Base-by-base conservation (phyloP, 2,797 vertebrate genomes). In the Hephaestus fuliginosus region DNA sequence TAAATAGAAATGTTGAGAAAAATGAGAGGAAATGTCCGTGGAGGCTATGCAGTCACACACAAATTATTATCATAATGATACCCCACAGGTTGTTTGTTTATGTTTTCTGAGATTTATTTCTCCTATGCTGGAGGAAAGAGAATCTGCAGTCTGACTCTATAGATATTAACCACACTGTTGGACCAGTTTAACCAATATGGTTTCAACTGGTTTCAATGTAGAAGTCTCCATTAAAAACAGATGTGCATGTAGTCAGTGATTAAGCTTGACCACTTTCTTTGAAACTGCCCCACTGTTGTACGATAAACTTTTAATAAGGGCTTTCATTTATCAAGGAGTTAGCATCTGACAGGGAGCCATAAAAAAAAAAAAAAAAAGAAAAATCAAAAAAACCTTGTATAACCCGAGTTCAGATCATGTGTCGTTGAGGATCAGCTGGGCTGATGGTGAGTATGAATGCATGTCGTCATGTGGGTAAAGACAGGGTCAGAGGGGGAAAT, bases 1-100 rank as follows among this genome's bases (percentile, higher is more conserved):
- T 89, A 92, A 91, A 91, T 91, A 91, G 56, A 86, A 88, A 85
- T 70, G 78, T 76, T 69, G 72, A 88, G 88, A 90, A 81, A 81
- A 88, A 87, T 62, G 83, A 84, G 76, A 85, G 74, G 64, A 84
- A 72, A 71, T 49, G 70, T 80, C 83, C 22, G 20, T 2, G 22
- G 80, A 81, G 81, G 83, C 82, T 69, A 51, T 17, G 39, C 51
- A 80, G 89, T 79, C 75, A 58, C 62, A 77, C 73, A 89, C 70
- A 87, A 83, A 87, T 88, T 70, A 84, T 43, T 61, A 72, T 86
- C 39, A 62, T 58, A 61, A 86, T 71, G 79, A 86, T 58, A 39
- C 66, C 64, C 66, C 41, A 9, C 0, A 0, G 67, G 4, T 49
- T 85, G 78, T 85, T 83, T 84, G 73, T 86, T 87, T 91, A 86